Conservation (phyloP, 2,888 invertebrate genomes). For the Agonopterix arenella region DNA sequence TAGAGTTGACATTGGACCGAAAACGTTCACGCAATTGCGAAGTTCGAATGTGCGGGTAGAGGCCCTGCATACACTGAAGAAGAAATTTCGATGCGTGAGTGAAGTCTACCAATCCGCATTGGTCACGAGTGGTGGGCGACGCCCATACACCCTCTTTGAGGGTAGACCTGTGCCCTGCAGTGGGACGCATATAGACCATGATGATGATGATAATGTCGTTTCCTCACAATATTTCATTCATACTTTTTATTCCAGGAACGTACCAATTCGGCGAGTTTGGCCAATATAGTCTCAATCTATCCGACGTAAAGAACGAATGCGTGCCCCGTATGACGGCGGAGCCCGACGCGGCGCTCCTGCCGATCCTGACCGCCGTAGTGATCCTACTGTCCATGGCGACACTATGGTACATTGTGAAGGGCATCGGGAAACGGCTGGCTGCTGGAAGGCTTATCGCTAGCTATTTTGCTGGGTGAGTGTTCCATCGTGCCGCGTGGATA, state of each 20-base stretch:
- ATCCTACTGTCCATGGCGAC: constrained; percentile 67
- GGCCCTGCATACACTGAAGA: too few species aligned
- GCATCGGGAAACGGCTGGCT: constrained; percentile 54
- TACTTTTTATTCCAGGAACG: constrained; percentile 32
- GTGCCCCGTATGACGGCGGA: constrained; percentile 57
- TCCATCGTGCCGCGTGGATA: background rate
- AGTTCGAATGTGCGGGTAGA: too few species aligned
- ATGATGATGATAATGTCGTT: background rate
- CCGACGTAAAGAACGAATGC: constrained; percentile 34
- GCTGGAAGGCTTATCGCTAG: constrained; percentile 59
- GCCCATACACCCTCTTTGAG: too few species aligned
- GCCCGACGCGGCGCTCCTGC: constrained; percentile 64
- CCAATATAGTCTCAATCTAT: constrained; percentile 33
- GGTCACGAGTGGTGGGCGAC: too few species aligned
- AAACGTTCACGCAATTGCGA: too few species aligned
- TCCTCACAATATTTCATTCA: background rate
- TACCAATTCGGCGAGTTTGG: constrained; percentile 62
- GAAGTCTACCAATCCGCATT: too few species aligned
- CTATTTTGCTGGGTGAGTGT: constrained; percentile 58
- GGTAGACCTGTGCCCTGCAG: too few species aligned
- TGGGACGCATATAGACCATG: too few species aligned
- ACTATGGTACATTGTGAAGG: constrained; percentile 67
- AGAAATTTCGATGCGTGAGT: too few species aligned
- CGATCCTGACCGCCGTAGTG: constrained; percentile 59
- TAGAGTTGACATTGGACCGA: too few species aligned